phyloP scores from a whole-genome alignment of 2,888 invertebrate genomes.

The Hydraecia micacea region DNA sequence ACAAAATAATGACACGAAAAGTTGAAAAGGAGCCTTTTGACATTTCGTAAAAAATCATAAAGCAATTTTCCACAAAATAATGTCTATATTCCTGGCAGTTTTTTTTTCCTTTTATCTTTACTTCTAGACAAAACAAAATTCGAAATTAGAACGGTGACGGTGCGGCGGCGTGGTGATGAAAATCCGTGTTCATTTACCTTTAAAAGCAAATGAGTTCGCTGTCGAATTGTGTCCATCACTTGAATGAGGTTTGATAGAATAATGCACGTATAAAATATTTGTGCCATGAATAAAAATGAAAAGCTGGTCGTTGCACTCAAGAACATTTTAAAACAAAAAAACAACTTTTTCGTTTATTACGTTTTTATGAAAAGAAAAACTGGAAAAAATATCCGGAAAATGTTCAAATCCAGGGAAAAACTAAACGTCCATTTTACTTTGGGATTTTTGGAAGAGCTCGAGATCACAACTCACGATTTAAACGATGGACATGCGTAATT shows the following conservation, averaged over 20 bases:
- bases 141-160: conserved; percentile 28
- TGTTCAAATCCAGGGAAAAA: background rate
- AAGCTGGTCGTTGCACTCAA: background rate
- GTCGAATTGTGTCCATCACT: too few species aligned
- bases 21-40: conserved; percentile 4
- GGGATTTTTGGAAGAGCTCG: background rate
- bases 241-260: background rate
- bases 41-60: conserved; percentile 10
- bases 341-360: too few species aligned
- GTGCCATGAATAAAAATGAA: background rate
- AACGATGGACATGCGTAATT: too few species aligned
- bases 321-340: background rate
- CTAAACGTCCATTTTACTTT: background rate
- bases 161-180: background rate
- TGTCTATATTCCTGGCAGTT: background rate
- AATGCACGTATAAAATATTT: background rate
- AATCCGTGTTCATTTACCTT: background rate
- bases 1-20: conserved; percentile 33
- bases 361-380: too few species aligned
- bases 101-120: background rate
- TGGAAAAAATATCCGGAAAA: too few species aligned
- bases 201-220: background rate
- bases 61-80: conserved; percentile 15
- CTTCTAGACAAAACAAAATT: conserved; percentile 9
- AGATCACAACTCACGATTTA: too few species aligned